phyloP scores from a whole-genome alignment of 2,888 invertebrate genomes.

The Ommatoiulus sabulosus region DNA sequence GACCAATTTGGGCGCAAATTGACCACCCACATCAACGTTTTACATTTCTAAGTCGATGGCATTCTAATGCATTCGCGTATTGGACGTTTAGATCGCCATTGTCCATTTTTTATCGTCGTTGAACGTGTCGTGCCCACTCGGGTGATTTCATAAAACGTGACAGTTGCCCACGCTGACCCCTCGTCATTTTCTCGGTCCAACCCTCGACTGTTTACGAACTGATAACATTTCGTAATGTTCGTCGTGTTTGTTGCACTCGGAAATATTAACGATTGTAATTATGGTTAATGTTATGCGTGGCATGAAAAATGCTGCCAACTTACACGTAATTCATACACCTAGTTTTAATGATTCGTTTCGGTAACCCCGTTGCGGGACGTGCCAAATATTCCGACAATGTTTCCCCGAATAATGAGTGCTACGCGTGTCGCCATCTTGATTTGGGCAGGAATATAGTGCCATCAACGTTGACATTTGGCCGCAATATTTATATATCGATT shows the following conservation, averaged over 20 bases:
- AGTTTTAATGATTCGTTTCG: no score
- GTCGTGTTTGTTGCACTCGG: not conserved
- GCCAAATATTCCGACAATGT: no score
- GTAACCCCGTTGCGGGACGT: no score
- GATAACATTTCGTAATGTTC: no score
- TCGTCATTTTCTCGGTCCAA: not conserved
- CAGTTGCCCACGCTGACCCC: slow-evolving; percentile 28
- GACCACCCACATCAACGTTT: no score
- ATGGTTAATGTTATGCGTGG: not conserved
- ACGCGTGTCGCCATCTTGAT: no score
- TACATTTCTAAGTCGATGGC: no score
- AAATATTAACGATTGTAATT: not conserved
- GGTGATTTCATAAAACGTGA: not conserved
- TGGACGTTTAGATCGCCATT: not conserved
- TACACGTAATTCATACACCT: not conserved
- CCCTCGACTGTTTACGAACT: not conserved
- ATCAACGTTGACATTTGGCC: no score
- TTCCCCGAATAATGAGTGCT: no score
- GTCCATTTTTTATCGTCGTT: not conserved
- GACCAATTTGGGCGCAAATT: no score
- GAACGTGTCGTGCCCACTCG: not conserved
- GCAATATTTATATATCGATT: no score
- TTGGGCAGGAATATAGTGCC: no score
- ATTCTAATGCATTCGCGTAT: not conserved
- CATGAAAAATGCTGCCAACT: not conserved